Evolutionary conservation across 2,113 vertebrate species (phyloP).

Genomic region (Erinaceus europaeus): DNA sequence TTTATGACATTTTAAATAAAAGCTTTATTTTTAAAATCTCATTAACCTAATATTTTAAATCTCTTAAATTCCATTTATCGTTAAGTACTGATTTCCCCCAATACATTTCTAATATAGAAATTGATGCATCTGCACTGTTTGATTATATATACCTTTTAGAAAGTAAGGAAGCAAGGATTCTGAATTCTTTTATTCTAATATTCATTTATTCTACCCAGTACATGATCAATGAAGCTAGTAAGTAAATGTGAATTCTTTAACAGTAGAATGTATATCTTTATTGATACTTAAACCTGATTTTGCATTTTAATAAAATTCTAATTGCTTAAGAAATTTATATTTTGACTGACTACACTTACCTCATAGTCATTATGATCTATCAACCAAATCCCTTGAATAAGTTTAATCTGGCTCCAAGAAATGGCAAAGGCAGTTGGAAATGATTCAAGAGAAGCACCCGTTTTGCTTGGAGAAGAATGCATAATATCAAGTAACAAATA

Average conservation of each 20-base stretch:
- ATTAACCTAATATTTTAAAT: not conserved
- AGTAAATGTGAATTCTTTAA: too few species aligned
- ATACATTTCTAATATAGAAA: not conserved
- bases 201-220: not conserved
- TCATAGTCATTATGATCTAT: conserved; percentile 94
- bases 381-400: conserved; percentile 95
- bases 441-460: conserved; percentile 87
- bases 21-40: not conserved
- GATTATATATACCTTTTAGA: not conserved
- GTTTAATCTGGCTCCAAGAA: conserved; percentile 91
- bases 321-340: not conserved
- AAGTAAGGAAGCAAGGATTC: not conserved
- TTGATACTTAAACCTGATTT: not conserved
- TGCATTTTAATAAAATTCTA: not conserved
- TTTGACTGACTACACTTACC: conserved; percentile 80
- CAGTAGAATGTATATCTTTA: not conserved
- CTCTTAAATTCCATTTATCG: too few species aligned
- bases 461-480: conserved; percentile 90
- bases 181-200: not conserved
- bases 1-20: not conserved
- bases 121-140: not conserved
- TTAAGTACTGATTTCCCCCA: too few species aligned
- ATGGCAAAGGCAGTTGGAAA: conserved; percentile 93
- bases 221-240: too few species aligned
- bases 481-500: conserved; percentile 96